Percentiles rank a stretch among this genome's conserved stretches.
Evolutionary conservation across 2,888 invertebrate genomes (phyloP).

Genomic region (Portevinia maculata): DNA sequence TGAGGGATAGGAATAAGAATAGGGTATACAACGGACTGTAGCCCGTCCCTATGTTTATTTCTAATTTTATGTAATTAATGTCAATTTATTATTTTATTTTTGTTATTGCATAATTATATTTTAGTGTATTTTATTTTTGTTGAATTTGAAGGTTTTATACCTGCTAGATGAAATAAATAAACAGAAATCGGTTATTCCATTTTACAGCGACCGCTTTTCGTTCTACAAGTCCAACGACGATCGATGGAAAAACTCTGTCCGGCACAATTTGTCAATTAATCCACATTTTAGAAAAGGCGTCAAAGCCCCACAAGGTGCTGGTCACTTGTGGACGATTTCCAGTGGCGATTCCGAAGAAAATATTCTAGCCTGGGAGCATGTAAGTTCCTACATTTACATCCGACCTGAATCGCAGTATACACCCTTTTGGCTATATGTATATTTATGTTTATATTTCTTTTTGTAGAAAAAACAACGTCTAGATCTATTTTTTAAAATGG

Average conservation of each 20-base stretch:
- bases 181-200: no score
- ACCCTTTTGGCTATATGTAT: no score
- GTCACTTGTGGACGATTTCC: slow-evolving; percentile 94
- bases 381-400: slow-evolving; percentile 78
- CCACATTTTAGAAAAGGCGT: slow-evolving; percentile 95
- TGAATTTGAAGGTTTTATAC: no score
- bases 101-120: no score
- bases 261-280: slow-evolving; percentile 95
- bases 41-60: no score
- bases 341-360: slow-evolving; percentile 85
- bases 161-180: no score
- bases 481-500: slow-evolving; percentile 84
- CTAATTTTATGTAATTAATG: no score
- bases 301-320: slow-evolving; percentile 93
- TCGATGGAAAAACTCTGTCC: slow-evolving; percentile 95
- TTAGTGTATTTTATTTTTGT: no score
- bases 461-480: slow-evolving; percentile 84
- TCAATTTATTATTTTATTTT: no score
- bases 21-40: no score
- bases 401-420: no score
- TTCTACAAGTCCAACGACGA: slow-evolving; percentile 95
- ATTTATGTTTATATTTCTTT: neutral
- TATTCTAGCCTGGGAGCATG: slow-evolving; percentile 85
- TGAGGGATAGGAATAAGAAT: no score
- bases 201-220: slow-evolving; percentile 90